A percentile compares a stretch with the other conserved stretches of the same genome.
Evolutionary conservation across 2,797 vertebrate genomes (phyloP).

Genomic region (Bovichtus diacanthus): DNA sequence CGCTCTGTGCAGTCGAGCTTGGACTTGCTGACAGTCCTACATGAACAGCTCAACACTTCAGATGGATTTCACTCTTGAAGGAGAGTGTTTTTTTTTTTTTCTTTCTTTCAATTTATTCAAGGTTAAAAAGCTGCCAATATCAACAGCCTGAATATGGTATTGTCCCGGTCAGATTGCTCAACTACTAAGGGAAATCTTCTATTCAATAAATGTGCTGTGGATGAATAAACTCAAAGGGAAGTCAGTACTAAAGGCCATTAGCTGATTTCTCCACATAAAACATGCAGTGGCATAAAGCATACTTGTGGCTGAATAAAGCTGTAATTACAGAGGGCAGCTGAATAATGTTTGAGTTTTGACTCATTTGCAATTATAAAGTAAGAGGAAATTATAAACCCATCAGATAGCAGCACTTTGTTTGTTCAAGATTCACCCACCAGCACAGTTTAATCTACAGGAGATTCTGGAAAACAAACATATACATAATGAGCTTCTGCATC

Average conservation of each 20-base stretch:
- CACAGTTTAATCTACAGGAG: constrained; percentile 79
- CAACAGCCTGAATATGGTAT: constrained; percentile 66
- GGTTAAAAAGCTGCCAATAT: constrained; percentile 63
- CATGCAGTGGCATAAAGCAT: constrained; percentile 57
- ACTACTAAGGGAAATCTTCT: constrained; percentile 37
- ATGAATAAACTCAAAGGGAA: constrained; percentile 59
- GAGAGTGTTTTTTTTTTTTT: constrained; percentile 25
- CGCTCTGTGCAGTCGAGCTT: constrained; percentile 36
- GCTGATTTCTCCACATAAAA: constrained; percentile 64
- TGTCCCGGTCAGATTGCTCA: constrained; percentile 50
- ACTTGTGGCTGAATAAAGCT: constrained; percentile 65
- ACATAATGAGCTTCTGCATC: constrained; percentile 85
- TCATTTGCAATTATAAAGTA: constrained; percentile 76
- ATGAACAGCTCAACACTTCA: constrained; percentile 57
- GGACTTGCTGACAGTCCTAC: constrained; percentile 60
- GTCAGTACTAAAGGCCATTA: constrained; percentile 41
- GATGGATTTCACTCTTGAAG: constrained; percentile 46
- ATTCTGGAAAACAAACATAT: constrained; percentile 79
- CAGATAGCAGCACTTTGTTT: constrained; percentile 82
- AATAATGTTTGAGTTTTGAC: constrained; percentile 77
- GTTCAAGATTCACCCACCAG: constrained; percentile 78
- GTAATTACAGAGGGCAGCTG: constrained; percentile 73
- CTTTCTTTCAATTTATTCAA: constrained; percentile 51
- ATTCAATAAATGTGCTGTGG: constrained; percentile 56
- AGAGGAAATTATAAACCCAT: constrained; percentile 80